Evolutionary conservation across 2,888 invertebrate species (phyloP), one percentile per base, ranked within the genome.

Genomic region (Spisula solida): DNA sequence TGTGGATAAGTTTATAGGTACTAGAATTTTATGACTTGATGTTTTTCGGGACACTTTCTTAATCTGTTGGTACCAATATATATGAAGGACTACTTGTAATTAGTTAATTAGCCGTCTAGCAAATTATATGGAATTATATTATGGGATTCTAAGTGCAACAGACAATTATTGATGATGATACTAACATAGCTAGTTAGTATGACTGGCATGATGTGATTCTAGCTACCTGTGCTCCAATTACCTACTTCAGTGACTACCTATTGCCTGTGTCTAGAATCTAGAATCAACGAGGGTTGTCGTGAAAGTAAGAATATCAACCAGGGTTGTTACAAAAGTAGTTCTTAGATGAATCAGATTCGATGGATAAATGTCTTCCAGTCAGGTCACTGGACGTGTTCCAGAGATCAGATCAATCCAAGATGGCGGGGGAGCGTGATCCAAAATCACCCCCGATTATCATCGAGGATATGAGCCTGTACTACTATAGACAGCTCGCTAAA

Each of bases 381-480:
- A 91, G 91, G 82, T 90, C 93, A 29, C 83, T 92, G 85, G 93
- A 93, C 25, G 60, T 93, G 70, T 92, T 92, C 87, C 90, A 91
- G 84, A 91, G 89, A 85, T 91, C 90, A 1, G 87, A 88, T 34
- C 84, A 88, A 75, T 85, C 88, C 78, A 91, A 91, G 81, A 91
- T 88, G 88, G 88, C 85, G n/a, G 89, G 87, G 81, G 91, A 88
- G 75, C 87, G 79, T 55, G 93, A 90, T 41, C 83, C 88, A 5
- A 91, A 85, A 60, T 92, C 93, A 55, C 91, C 94, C 16, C 94
- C 94, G 25, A 93, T 95, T 60, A 95, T 95, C 34, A 91, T 95
- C 81, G 95, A 95, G 93, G 96, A 96, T 82, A 95, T 96, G 95
- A 95, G 94, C 85, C 87, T 96, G 90, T 95, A 94, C 82, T 96